These are phyloP conservation scores for Lithophane socia DNA, from an alignment of 2,888 invertebrate genomes.

Conservation along the genomic window DNA sequence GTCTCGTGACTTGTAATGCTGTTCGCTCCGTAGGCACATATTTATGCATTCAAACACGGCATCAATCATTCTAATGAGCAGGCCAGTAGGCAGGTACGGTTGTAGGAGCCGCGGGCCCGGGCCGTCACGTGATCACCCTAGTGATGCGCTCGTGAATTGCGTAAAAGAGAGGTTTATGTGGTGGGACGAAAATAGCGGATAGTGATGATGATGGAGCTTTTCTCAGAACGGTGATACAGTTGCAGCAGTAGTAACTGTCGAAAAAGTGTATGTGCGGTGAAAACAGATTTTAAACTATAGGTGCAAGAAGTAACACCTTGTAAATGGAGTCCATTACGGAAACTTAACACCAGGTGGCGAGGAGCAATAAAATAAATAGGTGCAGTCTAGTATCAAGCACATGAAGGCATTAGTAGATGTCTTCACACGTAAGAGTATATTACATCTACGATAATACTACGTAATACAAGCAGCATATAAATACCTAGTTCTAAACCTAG, in stretches of 20 bases:
- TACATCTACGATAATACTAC: neutral
- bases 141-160: constrained; percentile 72
- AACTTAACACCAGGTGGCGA: neutral
- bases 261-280: neutral
- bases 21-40: constrained; percentile 78
- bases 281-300: neutral
- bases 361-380: neutral
- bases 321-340: no score
- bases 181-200: neutral
- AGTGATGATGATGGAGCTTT: neutral
- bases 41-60: constrained; percentile 86
- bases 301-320: neutral
- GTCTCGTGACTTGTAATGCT: constrained; percentile 80
- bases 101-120: constrained; percentile 71
- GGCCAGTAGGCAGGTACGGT: constrained; percentile 76
- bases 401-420: neutral
- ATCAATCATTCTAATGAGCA: constrained; percentile 90
- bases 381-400: neutral
- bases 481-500: constrained; percentile 1
- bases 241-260: neutral
- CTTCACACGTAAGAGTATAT: neutral
- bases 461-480: neutral
- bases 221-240: neutral
- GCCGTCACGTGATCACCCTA: constrained; percentile 76
- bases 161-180: neutral